Evolutionary conservation across 2,113 vertebrate species (phyloP).

Genomic region (Rana temporaria): DNA sequence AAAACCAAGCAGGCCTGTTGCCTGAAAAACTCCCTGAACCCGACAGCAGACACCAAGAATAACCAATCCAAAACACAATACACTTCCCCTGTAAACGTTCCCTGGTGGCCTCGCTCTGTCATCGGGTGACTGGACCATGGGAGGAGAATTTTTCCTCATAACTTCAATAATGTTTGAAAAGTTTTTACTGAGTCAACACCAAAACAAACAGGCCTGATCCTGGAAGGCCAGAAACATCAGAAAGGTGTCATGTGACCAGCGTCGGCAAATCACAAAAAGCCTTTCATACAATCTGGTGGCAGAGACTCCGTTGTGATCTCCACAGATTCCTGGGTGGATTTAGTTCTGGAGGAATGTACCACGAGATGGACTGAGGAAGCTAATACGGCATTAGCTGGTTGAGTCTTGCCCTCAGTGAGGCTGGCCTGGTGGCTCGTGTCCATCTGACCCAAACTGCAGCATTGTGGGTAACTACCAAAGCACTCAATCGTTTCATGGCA

Average conservation of each 20-base stretch:
- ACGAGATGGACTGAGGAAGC: slow-evolving; percentile 54
- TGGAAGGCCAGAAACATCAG: background rate
- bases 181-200: no score
- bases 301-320: background rate
- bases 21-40: no score
- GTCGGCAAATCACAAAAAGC: slow-evolving; percentile 60
- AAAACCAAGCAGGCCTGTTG: no score
- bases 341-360: slow-evolving; percentile 58
- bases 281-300: slow-evolving; percentile 31
- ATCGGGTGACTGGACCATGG: no score
- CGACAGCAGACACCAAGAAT: no score
- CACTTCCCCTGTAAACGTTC: no score
- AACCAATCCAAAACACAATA: no score
- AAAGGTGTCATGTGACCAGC: background rate
- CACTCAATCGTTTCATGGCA: slow-evolving; percentile 48
- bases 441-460: background rate
- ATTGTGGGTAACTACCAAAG: slow-evolving; percentile 49
- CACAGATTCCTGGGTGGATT: slow-evolving; percentile 44
- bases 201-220: background rate
- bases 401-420: background rate
- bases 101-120: no score
- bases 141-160: no score
- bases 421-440: accelerated
- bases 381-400: background rate
- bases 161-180: no score